A percentile compares a stretch with the other conserved stretches of the same genome.
Evolutionary conservation across 2,888 invertebrate species (phyloP).

Genomic region (Nipponacmea schrenckii): DNA sequence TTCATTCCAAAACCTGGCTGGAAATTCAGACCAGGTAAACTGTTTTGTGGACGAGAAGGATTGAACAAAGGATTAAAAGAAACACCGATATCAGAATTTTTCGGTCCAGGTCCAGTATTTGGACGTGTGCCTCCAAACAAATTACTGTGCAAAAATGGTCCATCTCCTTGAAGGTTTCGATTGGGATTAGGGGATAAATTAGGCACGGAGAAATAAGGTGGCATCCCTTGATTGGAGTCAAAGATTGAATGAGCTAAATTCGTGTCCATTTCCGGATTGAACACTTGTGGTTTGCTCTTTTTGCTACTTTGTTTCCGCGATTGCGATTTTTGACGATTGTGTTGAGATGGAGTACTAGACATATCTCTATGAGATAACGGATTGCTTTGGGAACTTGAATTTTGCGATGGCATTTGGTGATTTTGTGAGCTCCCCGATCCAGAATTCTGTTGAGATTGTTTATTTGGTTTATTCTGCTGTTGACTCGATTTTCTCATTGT

Average conservation of each 20-base stretch:
- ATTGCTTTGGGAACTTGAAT: constrained; percentile 36
- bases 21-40: constrained; percentile 59
- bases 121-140: constrained; percentile 54
- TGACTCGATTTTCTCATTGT: constrained; percentile 12
- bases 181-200: constrained; percentile 58
- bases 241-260: constrained; percentile 50
- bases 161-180: constrained; percentile 56
- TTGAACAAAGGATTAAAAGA: constrained; percentile 58
- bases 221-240: constrained; percentile 55
- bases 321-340: constrained; percentile 32
- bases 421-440: constrained; percentile 40
- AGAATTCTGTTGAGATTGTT: constrained; percentile 8
- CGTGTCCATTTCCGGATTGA: constrained; percentile 53
- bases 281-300: constrained; percentile 27
- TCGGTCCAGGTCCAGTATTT: constrained; percentile 48
- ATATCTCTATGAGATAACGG: constrained; percentile 30
- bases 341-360: constrained; percentile 31
- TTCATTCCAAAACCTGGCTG: constrained; percentile 62
- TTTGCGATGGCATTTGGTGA: constrained; percentile 33
- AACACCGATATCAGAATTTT: constrained; percentile 50
- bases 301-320: constrained; percentile 29
- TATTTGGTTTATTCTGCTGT: constrained; percentile 17
- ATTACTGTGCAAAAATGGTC: constrained; percentile 59
- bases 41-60: constrained; percentile 57
- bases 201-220: constrained; percentile 60